Conservation (phyloP, 2,888 invertebrate species). For the Mythimna impura region DNA sequence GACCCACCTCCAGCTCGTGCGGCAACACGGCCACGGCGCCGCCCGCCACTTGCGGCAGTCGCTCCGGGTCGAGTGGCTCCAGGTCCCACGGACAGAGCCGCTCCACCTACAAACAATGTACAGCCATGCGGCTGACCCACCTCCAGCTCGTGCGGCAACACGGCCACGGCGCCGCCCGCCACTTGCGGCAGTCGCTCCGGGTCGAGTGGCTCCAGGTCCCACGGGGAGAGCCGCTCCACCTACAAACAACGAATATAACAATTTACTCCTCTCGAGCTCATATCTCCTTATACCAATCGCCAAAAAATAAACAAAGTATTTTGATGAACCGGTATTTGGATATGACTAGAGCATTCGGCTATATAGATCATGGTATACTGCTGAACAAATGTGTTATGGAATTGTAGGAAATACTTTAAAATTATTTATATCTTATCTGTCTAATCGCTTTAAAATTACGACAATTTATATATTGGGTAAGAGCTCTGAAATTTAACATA, state of each 20-base stretch:
- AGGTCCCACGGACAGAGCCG: conserved; percentile 99
- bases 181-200: conserved; percentile 93
- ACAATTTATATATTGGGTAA: too few species aligned
- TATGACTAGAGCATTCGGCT: too few species aligned
- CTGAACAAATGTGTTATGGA: too few species aligned
- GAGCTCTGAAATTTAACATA: neutral
- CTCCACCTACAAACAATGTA: conserved; percentile 87
- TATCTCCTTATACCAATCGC: too few species aligned
- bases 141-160: conserved; percentile 95
- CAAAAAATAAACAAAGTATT: too few species aligned
- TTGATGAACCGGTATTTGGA: too few species aligned
- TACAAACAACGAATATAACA: neutral
- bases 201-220: conserved; percentile 98
- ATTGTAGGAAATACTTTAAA: too few species aligned
- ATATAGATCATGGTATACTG: too few species aligned
- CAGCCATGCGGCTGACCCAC: neutral
- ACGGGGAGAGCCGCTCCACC: conserved; percentile 97
- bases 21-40: conserved; percentile 96
- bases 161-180: conserved; percentile 95
- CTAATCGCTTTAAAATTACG: too few species aligned
- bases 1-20: conserved; percentile 92
- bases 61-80: conserved; percentile 95
- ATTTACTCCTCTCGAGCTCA: neutral
- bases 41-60: conserved; percentile 93
- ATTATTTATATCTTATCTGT: too few species aligned